Base-by-base conservation (phyloP, 1,140 invertebrate species). In the Pygmarrhopalites habei region DNA sequence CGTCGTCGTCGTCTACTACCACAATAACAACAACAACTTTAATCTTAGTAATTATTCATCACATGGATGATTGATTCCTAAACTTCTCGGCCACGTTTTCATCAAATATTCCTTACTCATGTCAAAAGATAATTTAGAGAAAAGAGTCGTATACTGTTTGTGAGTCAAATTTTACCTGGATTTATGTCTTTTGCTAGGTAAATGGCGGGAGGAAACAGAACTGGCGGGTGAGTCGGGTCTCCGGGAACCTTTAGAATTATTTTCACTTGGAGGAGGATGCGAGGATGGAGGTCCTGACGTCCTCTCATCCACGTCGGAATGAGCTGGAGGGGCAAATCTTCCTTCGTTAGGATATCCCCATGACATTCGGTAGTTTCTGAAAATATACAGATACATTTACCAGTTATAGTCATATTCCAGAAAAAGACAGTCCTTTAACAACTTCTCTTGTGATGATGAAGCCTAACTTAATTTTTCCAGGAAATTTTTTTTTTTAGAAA, bases 331-430 rank as follows among this genome's bases (percentile, higher is more conserved):
- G 41, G 69, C 65, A 58, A 63, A 67, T 17, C 69, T 58, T 23
- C 62, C 64, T 55, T 67, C 65, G 41, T 67, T 67, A 17, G 60
- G 52, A 55, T 70, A 70, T 56, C 43, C 58, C 69, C 69, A 70
- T 44, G 58, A 47, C 58, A 60, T 57, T 19, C 66, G 62, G 41
- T 64, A 64, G 58, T 64, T 64, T 58, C 66, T 68, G 29, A 1
- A 47, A 5, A 35, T 35, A 35, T 15, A 35, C 32, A 35, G 5
- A 35, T 15, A 35, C 15, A n/a, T n/a, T n/a, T n/a, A n/a, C n/a
- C n/a, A n/a, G n/a, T n/a, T n/a, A n/a, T n/a, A n/a, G n/a, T n/a
- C n/a, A n/a, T n/a, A n/a, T n/a, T n/a, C n/a, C n/a, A n/a, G n/a
- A n/a, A n/a, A n/a, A n/a, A n/a, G n/a, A n/a, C n/a, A n/a, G n/a